These are phyloP conservation scores for Pseudococcus jackbeardsleyi DNA, from an alignment of 2,888 invertebrate genomes.

Conservation along the genomic window DNA sequence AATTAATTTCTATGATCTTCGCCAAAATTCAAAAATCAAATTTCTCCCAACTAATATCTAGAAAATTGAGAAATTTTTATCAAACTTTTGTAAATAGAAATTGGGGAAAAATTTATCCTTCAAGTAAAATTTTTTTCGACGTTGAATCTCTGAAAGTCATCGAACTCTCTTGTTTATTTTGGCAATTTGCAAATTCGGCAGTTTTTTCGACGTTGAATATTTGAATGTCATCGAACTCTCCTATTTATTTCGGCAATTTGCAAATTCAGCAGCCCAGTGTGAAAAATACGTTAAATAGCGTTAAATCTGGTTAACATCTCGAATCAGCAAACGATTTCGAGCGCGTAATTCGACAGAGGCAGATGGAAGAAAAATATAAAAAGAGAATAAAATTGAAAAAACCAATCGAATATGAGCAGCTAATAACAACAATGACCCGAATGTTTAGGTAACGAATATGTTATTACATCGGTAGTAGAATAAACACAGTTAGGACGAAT, in stretches of 20 bases:
- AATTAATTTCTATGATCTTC: too few species aligned
- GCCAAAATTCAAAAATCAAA: too few species aligned
- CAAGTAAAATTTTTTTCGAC: too few species aligned
- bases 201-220: too few species aligned
- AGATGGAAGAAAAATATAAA: too few species aligned
- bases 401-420: too few species aligned
- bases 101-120: too few species aligned
- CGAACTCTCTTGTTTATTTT: neutral
- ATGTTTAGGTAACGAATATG: neutral
- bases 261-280: neutral
- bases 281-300: neutral
- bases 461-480: neutral
- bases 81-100: too few species aligned
- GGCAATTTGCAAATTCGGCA: neutral
- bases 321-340: neutral
- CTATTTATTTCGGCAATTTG: neutral
- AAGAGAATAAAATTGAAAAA: too few species aligned
- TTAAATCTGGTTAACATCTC: neutral
- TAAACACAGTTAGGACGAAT: neutral
- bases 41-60: too few species aligned
- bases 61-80: too few species aligned
- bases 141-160: neutral
- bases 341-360: neutral
- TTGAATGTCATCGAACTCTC: too few species aligned
- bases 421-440: constrained; percentile 1